phyloP scores from a whole-genome alignment of 2,888 invertebrate genomes.

The Emmelina monodactyla region DNA sequence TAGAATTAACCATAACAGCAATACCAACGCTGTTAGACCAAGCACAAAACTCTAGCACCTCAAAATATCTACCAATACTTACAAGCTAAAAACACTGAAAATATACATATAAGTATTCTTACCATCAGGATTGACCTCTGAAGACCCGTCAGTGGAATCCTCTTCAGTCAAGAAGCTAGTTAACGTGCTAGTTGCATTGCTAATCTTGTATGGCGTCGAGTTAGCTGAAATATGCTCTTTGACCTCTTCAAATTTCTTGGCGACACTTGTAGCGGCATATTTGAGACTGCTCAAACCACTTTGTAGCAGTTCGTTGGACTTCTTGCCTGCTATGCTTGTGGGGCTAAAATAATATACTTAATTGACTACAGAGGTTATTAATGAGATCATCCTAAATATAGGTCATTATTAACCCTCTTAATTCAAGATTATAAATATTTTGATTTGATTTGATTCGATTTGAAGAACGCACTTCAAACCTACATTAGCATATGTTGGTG shows the following conservation, averaged over 20 bases:
- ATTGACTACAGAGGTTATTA: too few species aligned
- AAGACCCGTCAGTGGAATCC: slow-evolving; percentile 51
- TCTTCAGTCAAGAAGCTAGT: slow-evolving; percentile 46
- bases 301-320: slow-evolving; percentile 86
- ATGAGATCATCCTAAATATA: too few species aligned
- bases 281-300: slow-evolving; percentile 87
- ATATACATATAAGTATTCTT: slow-evolving; percentile 13
- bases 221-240: slow-evolving; percentile 90
- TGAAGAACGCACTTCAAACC: too few species aligned
- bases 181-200: slow-evolving; percentile 49
- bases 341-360: slow-evolving; percentile 75
- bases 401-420: too few species aligned
- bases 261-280: slow-evolving; percentile 84
- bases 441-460: too few species aligned
- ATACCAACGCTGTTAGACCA: too few species aligned
- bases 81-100: too few species aligned
- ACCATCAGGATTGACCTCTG: slow-evolving; percentile 60
- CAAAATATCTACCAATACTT: too few species aligned
- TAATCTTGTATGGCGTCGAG: slow-evolving; percentile 82
- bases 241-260: slow-evolving; percentile 89
- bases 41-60: too few species aligned
- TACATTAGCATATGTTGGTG: too few species aligned
- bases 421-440: too few species aligned
- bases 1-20: too few species aligned
- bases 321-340: slow-evolving; percentile 83